These are phyloP conservation scores for Aphodius sticticus DNA, from an alignment of 2,888 invertebrate genomes.

Conservation along the genomic window DNA sequence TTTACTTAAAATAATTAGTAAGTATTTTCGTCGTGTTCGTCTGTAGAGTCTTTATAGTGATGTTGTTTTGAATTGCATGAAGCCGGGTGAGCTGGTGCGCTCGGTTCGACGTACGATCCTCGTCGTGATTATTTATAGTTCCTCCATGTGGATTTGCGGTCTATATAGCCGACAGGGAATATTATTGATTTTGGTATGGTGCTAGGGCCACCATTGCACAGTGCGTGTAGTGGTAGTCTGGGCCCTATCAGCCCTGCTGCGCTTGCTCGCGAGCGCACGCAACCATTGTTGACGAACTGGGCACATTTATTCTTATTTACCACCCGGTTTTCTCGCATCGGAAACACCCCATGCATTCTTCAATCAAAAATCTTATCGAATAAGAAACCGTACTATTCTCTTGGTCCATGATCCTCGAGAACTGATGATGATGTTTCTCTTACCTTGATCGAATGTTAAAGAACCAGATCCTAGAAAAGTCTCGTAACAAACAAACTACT, in stretches of 20 bases:
- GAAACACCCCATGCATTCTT: not conserved
- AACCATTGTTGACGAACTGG: conserved; percentile 20
- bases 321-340: not conserved
- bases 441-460: too few species aligned
- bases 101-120: not conserved
- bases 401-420: not conserved
- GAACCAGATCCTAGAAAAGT: too few species aligned
- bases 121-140: conserved; percentile 4
- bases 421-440: too few species aligned
- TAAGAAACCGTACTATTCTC: not conserved
- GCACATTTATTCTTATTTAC: conserved; percentile 14
- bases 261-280: conserved; percentile 23
- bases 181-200: conserved; percentile 59
- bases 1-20: conserved; percentile 17
- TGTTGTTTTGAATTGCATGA: conserved; percentile 16
- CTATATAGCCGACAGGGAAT: conserved; percentile 38
- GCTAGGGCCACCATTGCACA: conserved; percentile 40
- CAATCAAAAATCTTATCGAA: not conserved
- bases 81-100: not conserved
- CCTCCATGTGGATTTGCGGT: not conserved
- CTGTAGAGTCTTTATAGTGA: not conserved
- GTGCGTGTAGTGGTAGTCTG: conserved; percentile 32
- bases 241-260: conserved; percentile 30
- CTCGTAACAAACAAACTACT: too few species aligned
- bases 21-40: conserved; percentile 10